A percentile compares a stretch with the other conserved stretches of the same genome.
Conservation (phyloP, 2,113 vertebrate genomes). For the Hyla sarda region DNA sequence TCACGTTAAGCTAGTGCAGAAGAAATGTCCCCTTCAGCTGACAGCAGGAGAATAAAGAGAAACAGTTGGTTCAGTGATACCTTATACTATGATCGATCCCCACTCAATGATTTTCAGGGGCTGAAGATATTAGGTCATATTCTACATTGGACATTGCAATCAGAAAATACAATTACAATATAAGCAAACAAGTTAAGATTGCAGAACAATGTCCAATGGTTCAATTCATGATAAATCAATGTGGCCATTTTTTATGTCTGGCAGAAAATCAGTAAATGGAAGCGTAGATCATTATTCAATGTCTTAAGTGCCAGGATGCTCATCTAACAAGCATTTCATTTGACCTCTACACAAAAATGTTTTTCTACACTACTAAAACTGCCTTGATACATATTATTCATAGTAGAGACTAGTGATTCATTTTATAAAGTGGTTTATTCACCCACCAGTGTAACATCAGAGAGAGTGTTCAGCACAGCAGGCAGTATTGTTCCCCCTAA, state of each 20-base stretch:
- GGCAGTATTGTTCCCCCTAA: no score
- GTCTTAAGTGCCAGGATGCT: background rate
- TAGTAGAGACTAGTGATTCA: background rate
- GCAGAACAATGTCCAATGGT: background rate
- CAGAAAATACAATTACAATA: background rate
- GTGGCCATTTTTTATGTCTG: background rate
- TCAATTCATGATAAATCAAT: background rate
- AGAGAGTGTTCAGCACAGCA: no score
- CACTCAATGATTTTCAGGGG: background rate
- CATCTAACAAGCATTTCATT: background rate
- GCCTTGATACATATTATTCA: background rate
- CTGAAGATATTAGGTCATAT: background rate
- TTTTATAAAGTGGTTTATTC: background rate
- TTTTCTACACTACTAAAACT: background rate
- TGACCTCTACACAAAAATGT: background rate
- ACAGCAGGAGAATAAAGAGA: no score
- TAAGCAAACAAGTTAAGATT: background rate
- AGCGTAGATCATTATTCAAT: background rate
- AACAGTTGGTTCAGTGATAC: no score
- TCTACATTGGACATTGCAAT: background rate
- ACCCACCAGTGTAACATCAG: no score
- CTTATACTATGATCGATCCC: background rate
- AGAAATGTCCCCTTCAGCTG: no score
- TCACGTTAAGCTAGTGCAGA: no score
- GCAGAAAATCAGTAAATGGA: conserved; percentile 15